These are phyloP conservation scores for Parazoanthus atlanticus DNA, from an alignment of 92 coral and sea anemone species.

Conservation along the genomic window DNA sequence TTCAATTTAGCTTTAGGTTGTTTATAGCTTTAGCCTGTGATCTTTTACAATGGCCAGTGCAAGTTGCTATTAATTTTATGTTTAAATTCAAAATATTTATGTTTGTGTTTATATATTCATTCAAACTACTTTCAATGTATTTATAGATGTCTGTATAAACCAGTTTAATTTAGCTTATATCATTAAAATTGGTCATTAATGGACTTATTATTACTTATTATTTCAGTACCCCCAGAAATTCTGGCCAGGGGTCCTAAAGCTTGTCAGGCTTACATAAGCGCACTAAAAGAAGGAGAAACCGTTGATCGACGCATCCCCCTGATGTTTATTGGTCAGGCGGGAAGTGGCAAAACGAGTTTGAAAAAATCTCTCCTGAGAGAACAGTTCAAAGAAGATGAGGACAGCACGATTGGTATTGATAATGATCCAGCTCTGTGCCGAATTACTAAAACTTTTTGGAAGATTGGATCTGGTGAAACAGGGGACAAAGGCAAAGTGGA, in stretches of 20 bases:
- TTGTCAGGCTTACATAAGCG: background rate
- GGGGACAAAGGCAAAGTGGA: background rate
- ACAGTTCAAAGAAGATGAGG: background rate
- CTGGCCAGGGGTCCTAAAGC: background rate
- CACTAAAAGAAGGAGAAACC: conserved; percentile 3
- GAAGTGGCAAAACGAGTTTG: conserved; percentile 11
- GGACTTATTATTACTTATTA: background rate
- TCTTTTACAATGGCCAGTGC: too few species aligned
- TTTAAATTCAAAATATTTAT: too few species aligned
- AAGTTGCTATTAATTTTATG: too few species aligned
- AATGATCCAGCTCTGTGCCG: background rate
- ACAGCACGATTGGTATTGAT: conserved; percentile 3
- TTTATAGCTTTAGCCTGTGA: too few species aligned
- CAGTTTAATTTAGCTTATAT: too few species aligned
- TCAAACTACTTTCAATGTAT: too few species aligned
- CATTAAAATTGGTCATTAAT: too few species aligned
- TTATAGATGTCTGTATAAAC: too few species aligned
- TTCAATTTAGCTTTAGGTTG: too few species aligned
- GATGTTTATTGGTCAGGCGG: conserved; percentile 12
- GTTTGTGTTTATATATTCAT: too few species aligned
- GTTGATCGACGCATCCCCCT: conserved; percentile 7
- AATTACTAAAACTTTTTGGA: background rate
- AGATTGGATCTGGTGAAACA: background rate
- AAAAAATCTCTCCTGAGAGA: conserved; percentile 1
- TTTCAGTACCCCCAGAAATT: conserved; percentile 5